Evolutionary conservation across 2,888 invertebrate genomes (phyloP), one percentile per base, ranked within the genome.

Genomic region (Stegana nigrithorax): DNA sequence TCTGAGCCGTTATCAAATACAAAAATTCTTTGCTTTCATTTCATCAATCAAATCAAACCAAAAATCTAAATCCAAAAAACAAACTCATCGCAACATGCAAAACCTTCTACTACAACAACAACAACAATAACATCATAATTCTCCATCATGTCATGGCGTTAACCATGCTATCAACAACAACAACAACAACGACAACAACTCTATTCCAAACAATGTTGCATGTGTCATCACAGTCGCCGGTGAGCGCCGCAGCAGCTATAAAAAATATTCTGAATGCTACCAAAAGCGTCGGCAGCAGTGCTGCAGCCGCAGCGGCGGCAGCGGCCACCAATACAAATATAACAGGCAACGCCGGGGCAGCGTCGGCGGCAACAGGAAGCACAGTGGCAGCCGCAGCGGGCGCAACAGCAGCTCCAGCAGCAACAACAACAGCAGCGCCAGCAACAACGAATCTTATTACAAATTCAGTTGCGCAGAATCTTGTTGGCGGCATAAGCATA

Each of bases 181-280:
- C 42, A 14, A 25, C 60, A 57, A 57, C 59, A 58, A 62, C 56
- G 12, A 23, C 42, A 29, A 55, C 29, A 42, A 45, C 25, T 2
- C 44, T 59, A 62, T 53, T 25, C 36, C 44, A 53, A 56, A 56
- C 42, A n/a, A 47, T 39, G 55, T 29, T 26, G 14, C 14, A 23
- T 55, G 6, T 21, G 45, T 4, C 10, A 23, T 21, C n/a, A n/a
- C n/a, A 82, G 82, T 82, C 83, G 61, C 78, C 83, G 51, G 81
- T 82, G 50, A 83, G 82, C 61, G 82, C 82, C 62, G 83, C 82
- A 55, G 80, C 82, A 56, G 82, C 82, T 55, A 82, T 82, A 59
- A 82, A 82, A 71, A 83, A 72, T 64, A 82, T 82, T 63, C 73
- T 82, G 63, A 82, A 82, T 75, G 82, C 82, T 65, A 83, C 83